These are phyloP conservation scores for Hemistola chrysoprasaria DNA, from an alignment of 2,888 invertebrate species.

Conservation along the genomic window DNA sequence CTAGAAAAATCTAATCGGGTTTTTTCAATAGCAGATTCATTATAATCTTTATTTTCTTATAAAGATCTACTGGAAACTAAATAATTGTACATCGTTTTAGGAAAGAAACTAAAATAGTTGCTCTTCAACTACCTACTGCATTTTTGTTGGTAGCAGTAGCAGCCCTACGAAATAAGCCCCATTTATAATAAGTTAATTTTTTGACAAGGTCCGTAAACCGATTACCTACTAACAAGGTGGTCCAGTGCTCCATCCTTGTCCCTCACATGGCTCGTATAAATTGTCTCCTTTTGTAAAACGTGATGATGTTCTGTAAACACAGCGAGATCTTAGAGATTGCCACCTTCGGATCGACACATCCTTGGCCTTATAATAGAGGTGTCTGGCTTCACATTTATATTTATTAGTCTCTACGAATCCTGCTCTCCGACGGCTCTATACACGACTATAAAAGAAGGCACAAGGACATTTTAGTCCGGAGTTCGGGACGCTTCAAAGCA, in stretches of 20 bases:
- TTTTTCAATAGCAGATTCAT: too few species aligned
- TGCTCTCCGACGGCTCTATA: constrained; percentile 38
- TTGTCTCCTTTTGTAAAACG: constrained; percentile 54
- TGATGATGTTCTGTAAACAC: constrained; percentile 56
- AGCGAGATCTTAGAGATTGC: constrained; percentile 50
- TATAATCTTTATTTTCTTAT: too few species aligned
- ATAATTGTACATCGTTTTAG: too few species aligned
- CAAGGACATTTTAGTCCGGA: constrained; percentile 23
- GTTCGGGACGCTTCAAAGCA: constrained; percentile 25
- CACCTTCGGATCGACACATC: constrained; percentile 52
- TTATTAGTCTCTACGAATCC: constrained; percentile 46
- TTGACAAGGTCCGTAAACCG: constrained; percentile 69
- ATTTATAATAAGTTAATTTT: constrained; percentile 68
- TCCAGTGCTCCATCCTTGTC: constrained; percentile 51
- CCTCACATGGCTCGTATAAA: constrained; percentile 46
- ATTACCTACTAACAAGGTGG: constrained; percentile 77
- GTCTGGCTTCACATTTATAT: constrained; percentile 44
- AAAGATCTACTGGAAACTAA: too few species aligned
- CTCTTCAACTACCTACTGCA: not conserved
- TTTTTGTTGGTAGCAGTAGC: constrained; percentile 9
- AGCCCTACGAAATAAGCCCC: constrained; percentile 39
- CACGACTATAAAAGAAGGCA: constrained; percentile 32
- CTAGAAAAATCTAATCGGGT: too few species aligned
- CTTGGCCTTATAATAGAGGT: constrained; percentile 50
- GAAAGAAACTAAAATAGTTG: not conserved